phyloP scores from a whole-genome alignment of 2,888 invertebrate species.

The Oscheius myriophilus region DNA sequence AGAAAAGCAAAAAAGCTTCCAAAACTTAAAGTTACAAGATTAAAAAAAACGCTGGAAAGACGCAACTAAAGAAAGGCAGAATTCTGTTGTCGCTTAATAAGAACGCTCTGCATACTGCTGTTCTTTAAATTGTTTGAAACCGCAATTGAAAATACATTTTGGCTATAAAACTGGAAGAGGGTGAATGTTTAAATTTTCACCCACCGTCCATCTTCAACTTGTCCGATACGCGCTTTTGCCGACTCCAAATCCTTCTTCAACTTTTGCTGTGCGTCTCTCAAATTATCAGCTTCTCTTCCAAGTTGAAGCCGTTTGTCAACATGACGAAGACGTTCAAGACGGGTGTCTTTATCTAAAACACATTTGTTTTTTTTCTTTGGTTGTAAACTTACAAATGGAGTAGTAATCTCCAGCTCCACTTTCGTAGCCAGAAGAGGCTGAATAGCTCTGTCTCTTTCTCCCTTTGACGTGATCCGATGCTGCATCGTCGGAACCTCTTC shows the following conservation, averaged over 20 bases:
- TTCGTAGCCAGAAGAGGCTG: constrained; percentile 57
- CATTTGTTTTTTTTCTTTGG: neutral
- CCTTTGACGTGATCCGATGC: constrained; percentile 35
- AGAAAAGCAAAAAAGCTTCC: too few relatives aligned
- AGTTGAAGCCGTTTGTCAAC: constrained; percentile 32
- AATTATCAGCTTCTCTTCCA: constrained; percentile 42
- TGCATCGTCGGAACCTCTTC: constrained; percentile 41
- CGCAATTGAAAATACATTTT: constrained; percentile 1
- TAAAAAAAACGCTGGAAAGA: too few relatives aligned
- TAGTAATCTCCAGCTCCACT: constrained; percentile 54
- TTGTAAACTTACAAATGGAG: constrained; percentile 44
- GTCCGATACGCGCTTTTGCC: constrained; percentile 74
- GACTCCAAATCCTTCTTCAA: constrained; percentile 75
- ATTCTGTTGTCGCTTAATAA: too few relatives aligned
- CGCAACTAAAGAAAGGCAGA: too few relatives aligned
- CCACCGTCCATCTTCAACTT: constrained; percentile 48
- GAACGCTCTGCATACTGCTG: too few relatives aligned
- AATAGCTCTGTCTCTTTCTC: constrained; percentile 53
- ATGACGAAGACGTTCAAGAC: constrained; percentile 20
- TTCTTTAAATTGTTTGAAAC: too few relatives aligned
- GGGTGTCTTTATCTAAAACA: constrained; percentile 28
- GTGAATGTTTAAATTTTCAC: neutral
- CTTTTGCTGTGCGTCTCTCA: constrained; percentile 45
- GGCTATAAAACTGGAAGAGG: neutral
- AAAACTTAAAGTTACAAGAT: too few relatives aligned